Base-by-base conservation (phyloP, 35 echinoderm and acorn worm genomes). In the Strongylocentrotus purpuratus region DNA sequence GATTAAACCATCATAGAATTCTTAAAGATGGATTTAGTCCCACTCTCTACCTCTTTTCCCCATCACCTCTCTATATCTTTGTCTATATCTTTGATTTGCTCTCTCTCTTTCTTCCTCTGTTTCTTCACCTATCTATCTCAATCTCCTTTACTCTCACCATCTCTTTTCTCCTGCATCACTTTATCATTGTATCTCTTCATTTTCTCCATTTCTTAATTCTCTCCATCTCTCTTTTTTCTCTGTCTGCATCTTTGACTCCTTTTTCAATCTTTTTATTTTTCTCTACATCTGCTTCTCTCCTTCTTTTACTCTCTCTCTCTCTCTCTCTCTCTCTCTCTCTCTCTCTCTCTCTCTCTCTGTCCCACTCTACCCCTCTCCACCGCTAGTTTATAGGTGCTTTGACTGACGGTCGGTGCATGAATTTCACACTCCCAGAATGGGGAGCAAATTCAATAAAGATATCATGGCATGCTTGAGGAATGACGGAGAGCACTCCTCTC, bases 361-460 rank as follows among this genome's bases (percentile, higher is more conserved):
- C 85, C 0, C 18, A 15, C 85, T 86, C 85, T 86, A 10, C 22
- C 85, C 22, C 11, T 28, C 65, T n/a, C 20, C 20, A n/a, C 65
- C 65, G 4, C 65, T 18, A n/a, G n/a, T 78, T 78, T 78, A n/a
- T n/a, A 78, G 65, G 65, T 78, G 65, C 65, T 78, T 78, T n/a
- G 65, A 78, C 65, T 78, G 65, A 78, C 65, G 65, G 65, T 78
- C 65, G 65, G 65, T 78, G 65, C 65, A 78, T 78, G 65, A 78
- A 78, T 78, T 78, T 78, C 65, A 28, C 65, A 78, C 65, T 78
- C 65, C 65, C 22, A 78, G 65, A 89, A 46, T 89, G 87, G 87
- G 87, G 87, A 45, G 87, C 87, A 89, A 89, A 89, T 89, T 89
- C 45, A 46, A 89, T 89, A 89, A 89, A 89, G 87, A 89, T 46